Conservation (phyloP, 2,888 invertebrate genomes). For the Lepidochrysops patricia region DNA sequence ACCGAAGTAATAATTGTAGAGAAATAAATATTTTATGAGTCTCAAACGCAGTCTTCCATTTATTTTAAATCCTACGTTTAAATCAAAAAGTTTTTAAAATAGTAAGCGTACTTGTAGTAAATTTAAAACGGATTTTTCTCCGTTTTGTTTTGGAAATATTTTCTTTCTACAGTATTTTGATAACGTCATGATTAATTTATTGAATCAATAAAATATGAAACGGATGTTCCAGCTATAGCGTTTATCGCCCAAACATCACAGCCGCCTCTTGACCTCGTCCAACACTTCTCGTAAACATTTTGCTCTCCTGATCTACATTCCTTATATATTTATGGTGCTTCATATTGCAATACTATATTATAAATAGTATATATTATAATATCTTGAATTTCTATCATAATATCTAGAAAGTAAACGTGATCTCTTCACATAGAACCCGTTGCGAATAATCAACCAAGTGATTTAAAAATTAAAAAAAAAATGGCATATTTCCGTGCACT, state of each 20-base stretch:
- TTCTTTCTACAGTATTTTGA: not conserved
- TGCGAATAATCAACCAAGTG: too few relatives aligned
- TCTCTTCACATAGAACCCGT: too few relatives aligned
- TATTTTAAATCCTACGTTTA: not conserved
- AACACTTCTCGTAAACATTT: constrained; percentile 11
- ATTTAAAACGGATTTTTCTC: not conserved
- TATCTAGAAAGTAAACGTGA: too few relatives aligned
- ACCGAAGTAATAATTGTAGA: not conserved
- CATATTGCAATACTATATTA: not conserved
- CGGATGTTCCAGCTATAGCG: constrained; percentile 14
- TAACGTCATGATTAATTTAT: constrained; percentile 1
- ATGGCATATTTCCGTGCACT: too few relatives aligned
- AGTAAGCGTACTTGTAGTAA: not conserved
- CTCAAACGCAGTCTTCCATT: not conserved
- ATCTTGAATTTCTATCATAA: not conserved
- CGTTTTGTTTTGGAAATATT: not conserved
- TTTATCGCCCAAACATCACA: constrained; percentile 12
- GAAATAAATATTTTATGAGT: not conserved
- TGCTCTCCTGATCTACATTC: constrained; percentile 6
- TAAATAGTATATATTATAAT: too few relatives aligned
- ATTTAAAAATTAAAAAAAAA: too few relatives aligned
- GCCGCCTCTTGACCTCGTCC: constrained; percentile 15
- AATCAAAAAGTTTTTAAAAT: not conserved
- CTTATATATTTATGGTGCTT: constrained; percentile 3
- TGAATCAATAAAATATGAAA: constrained; percentile 6